A percentile compares a stretch with the other conserved stretches of the same genome.
phyloP scores from a whole-genome alignment of 2,888 invertebrate species.

The Cancer borealis region DNA sequence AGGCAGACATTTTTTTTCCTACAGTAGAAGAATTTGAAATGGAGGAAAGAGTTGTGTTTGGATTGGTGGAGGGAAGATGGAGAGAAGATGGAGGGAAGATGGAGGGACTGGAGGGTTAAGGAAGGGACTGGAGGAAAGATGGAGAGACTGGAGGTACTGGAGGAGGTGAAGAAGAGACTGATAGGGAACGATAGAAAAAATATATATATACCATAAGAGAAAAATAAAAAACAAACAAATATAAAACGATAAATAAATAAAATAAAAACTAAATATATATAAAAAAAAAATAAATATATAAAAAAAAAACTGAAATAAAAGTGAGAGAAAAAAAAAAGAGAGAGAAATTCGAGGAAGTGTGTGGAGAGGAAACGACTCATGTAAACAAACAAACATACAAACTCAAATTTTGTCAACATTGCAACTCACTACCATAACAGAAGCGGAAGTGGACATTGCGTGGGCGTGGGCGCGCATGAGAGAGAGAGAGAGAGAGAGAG shows the following conservation, averaged over 20 bases:
- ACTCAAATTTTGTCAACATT: background rate
- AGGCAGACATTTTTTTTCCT: constrained; percentile 11
- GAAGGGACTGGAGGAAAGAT: background rate
- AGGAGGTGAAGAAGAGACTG: background rate
- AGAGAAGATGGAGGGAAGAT: background rate
- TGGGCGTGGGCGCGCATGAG: background rate
- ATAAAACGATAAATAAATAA: background rate
- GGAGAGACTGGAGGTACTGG: background rate
- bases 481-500: background rate
- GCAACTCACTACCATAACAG: background rate
- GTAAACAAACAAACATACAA: background rate
- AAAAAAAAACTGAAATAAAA: background rate
- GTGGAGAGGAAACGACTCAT: background rate
- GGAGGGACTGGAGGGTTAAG: too few species aligned
- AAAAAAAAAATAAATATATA: background rate
- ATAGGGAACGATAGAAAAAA: background rate
- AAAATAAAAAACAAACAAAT: background rate
- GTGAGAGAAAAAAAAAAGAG: background rate
- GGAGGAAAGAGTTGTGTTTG: constrained; percentile 22
- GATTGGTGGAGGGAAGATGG: background rate
- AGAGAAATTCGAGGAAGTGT: background rate
- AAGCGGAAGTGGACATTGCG: constrained; percentile 16
- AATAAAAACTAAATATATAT: background rate
- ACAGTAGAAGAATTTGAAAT: background rate
- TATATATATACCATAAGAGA: background rate